Evolutionary conservation across 2,888 invertebrate genomes (phyloP).

Genomic region (Panopea generosa): DNA sequence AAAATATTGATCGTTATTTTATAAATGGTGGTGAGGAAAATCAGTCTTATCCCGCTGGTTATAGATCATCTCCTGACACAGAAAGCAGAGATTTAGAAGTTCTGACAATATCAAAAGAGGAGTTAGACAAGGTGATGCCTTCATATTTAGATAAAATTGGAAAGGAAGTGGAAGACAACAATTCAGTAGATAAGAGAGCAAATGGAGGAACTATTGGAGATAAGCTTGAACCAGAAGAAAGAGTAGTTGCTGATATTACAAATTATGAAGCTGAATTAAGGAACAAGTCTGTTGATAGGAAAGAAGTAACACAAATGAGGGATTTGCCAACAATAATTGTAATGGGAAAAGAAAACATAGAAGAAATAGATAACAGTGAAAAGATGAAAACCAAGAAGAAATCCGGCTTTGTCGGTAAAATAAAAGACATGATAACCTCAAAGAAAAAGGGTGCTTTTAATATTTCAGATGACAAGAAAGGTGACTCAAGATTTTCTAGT

Average conservation of each 20-base stretch:
- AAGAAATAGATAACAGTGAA: slow-evolving; percentile 3
- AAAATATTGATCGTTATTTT: not conserved
- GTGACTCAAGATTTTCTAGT: slow-evolving; percentile 16
- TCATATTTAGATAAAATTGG: not conserved
- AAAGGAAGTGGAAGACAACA: too few species aligned
- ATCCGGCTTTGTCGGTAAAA: slow-evolving; percentile 20
- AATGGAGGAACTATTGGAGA: too few species aligned
- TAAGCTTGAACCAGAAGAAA: too few species aligned
- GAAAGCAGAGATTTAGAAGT: slow-evolving; percentile 8
- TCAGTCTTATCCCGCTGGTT: not conserved
- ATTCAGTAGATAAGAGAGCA: too few species aligned
- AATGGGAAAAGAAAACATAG: not conserved
- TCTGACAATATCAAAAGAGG: slow-evolving; percentile 18
- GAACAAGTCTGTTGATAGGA: slow-evolving; percentile 10
- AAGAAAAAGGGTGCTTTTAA: slow-evolving; percentile 11
- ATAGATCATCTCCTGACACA: too few species aligned
- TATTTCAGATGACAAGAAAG: not conserved
- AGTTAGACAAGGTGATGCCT: slow-evolving; percentile 11
- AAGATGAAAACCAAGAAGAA: not conserved
- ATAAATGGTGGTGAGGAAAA: not conserved
- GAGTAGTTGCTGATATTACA: slow-evolving; percentile 10
- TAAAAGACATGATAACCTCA: slow-evolving; percentile 22
- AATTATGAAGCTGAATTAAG: slow-evolving; percentile 8
- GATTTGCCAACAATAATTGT: not conserved
- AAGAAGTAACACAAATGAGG: slow-evolving; percentile 3